phyloP scores from a whole-genome alignment of 2,888 invertebrate genomes.

The Epicampocera succincta region DNA sequence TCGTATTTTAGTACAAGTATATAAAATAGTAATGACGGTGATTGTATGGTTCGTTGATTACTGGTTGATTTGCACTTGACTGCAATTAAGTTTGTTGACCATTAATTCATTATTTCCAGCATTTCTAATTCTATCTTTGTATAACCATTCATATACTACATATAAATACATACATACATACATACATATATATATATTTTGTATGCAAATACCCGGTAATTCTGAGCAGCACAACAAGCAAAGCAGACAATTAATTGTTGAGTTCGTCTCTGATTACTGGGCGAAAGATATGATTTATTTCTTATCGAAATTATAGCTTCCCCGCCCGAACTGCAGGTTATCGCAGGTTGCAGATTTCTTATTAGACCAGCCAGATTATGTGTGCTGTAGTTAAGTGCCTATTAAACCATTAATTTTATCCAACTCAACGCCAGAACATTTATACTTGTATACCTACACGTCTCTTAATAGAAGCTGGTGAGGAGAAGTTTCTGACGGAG shows the following conservation, averaged over 20 bases:
- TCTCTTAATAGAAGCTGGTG: slow-evolving; percentile 48
- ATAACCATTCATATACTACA: slow-evolving; percentile 5
- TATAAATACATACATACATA: too few relatives aligned
- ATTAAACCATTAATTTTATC: slow-evolving; percentile 59
- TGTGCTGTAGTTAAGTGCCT: slow-evolving; percentile 22
- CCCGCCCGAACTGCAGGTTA: background rate
- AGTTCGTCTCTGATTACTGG: too few relatives aligned
- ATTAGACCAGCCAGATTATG: background rate
- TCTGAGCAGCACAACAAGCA: background rate
- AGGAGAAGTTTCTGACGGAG: slow-evolving; percentile 13
- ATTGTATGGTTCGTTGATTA: slow-evolving; percentile 65
- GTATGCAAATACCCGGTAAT: slow-evolving; percentile 24
- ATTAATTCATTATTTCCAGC: slow-evolving; percentile 67
- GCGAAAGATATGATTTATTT: too few relatives aligned
- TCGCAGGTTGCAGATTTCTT: background rate
- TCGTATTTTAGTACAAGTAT: slow-evolving; percentile 42
- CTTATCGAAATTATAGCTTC: background rate
- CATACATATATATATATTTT: too few relatives aligned
- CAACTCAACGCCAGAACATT: slow-evolving; percentile 46
- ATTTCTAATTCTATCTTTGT: slow-evolving; percentile 55
- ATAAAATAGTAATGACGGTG: slow-evolving; percentile 53
- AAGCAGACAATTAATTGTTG: too few relatives aligned
- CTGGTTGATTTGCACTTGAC: slow-evolving; percentile 71
- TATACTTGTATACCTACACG: background rate
- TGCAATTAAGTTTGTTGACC: slow-evolving; percentile 73